Evolutionary conservation across 2,888 invertebrate species (phyloP), one percentile per base, ranked within the genome.

Genomic region (Altica lythri): DNA sequence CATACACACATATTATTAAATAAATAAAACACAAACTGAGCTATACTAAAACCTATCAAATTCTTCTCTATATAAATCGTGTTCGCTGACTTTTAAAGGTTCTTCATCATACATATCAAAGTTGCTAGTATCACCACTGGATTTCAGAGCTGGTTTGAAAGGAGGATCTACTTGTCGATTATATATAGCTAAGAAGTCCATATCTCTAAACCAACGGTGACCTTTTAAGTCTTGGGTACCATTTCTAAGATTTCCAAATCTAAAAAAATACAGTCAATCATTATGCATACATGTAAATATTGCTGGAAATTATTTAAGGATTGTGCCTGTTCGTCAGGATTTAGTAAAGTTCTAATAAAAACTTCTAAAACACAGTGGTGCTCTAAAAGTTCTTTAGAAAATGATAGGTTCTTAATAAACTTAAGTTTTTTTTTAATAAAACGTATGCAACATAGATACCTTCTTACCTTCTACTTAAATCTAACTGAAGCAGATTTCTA

Each of bases 211-310:
- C 95, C 95, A 98, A 48, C 81, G 80, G 75, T 96, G 95, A 55
- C 80, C 81, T 77, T 95, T 97, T 60, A 98, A 92, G 73, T 95
- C 95, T 68, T 83, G 85, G 6, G 86, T 84, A 8, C 94, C 96
- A 63, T 86, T 86, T 76, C 90, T 90, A 62, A 94, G 78, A 71
- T 92, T 91, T 14, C 97, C 97, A 72, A 82, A 90, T 25, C 94
- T 86, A 38, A 6, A 61, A 53, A 49, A 37, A 51, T 18, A 22
- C 22, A 5, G 8, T 22, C 4, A 5, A 8, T 5, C 22, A 22
- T 4, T 8, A 5, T 4, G 22, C 22, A 22, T 22, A 5, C 22
- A 5, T 22, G 4, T 22, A 22, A 5, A 8, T 22, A 19, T 6
- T 19, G 22, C 6, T 6, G 3, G 22, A 5, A 5, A 19, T 6